Evolutionary conservation across 1,140 invertebrate species (phyloP).

Genomic region (roundworm (Caenorhabditis elegans)): WBcel235 BX284606.5:16818501-16819000

Average conservation of each 20-base stretch:
- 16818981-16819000: conserved; percentile 39
- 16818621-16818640: neutral
- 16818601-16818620: neutral
- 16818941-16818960: neutral
- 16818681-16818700: conserved; percentile 24
- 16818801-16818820: neutral
- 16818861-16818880: too few relatives aligned
- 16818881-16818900: too few relatives aligned
- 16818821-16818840: neutral
- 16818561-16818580: too few relatives aligned
- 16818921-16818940: too few relatives aligned
- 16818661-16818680: neutral
- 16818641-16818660: conserved; percentile 18
- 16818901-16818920: neutral
- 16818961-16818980: too few relatives aligned
- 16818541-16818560: too few relatives aligned
- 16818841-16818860: neutral
- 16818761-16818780: neutral
- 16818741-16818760: neutral
- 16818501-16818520: too few relatives aligned
- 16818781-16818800: neutral
- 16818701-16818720: neutral
- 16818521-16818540: too few relatives aligned
- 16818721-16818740: neutral
- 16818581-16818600: too few relatives aligned